Percentiles rank a stretch among this genome's conserved stretches.
These are phyloP conservation scores for Euschistus heros DNA, from an alignment of 1,140 invertebrate species.

Conservation along the genomic window DNA sequence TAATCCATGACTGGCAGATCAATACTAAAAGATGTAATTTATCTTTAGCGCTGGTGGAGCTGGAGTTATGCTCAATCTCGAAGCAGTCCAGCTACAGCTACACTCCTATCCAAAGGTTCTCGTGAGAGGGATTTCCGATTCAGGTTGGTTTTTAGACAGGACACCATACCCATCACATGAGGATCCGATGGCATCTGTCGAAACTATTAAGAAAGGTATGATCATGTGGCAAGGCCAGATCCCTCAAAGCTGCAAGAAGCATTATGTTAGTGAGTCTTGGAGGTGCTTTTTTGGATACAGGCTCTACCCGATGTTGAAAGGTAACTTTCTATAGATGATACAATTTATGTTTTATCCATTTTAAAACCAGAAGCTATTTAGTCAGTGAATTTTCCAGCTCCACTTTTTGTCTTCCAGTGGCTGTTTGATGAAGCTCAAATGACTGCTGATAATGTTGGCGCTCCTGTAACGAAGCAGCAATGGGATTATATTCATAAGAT, in stretches of 20 bases:
- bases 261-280: constrained; percentile 67
- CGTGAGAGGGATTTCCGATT: constrained; percentile 74
- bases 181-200: constrained; percentile 42
- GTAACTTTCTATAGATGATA: constrained; percentile 37
- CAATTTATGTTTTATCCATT: no score
- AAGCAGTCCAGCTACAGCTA: constrained; percentile 57
- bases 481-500: constrained; percentile 89
- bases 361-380: no score
- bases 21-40: no score
- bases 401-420: constrained; percentile 89
- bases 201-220: constrained; percentile 63
- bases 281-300: constrained; percentile 85
- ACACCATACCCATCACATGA: constrained; percentile 48
- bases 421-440: constrained; percentile 91
- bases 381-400: constrained; percentile 46
- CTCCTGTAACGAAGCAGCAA: constrained; percentile 73
- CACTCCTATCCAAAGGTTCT: constrained; percentile 52
- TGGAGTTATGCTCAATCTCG: constrained; percentile 82
- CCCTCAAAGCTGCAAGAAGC: constrained; percentile 56
- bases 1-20: no score
- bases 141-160: constrained; percentile 88
- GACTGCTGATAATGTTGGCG: constrained; percentile 75
- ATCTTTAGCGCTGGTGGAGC: constrained; percentile 71
- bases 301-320: constrained; percentile 73
- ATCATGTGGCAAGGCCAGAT: constrained; percentile 72